These are phyloP conservation scores for Drosophila bunnanda DNA, from an alignment of 2,888 invertebrate species.

Conservation along the genomic window DNA sequence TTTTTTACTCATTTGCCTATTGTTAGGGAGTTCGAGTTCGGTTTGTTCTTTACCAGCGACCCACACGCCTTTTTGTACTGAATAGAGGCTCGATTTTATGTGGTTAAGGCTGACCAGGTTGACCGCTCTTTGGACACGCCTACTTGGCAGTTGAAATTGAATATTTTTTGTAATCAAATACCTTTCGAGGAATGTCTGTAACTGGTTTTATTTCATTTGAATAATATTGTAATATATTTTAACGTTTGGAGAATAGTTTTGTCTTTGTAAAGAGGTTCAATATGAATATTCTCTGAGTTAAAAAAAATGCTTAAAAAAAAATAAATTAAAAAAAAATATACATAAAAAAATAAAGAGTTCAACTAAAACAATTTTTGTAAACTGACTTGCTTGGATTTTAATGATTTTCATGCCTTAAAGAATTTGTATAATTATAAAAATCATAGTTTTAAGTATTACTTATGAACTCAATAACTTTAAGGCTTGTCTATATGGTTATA, in stretches of 20 bases:
- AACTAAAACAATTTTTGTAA: no score
- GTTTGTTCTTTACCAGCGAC: slow-evolving; percentile 11
- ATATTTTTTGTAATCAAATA: background rate
- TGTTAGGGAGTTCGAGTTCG: slow-evolving; percentile 24
- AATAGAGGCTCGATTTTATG: slow-evolving; percentile 14
- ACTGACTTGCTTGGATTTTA: background rate
- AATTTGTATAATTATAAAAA: background rate
- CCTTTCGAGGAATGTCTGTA: background rate
- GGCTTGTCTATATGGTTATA: no score
- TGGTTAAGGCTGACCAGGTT: slow-evolving; percentile 13
- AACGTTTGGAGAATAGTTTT: background rate
- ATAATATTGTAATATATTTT: rapidly evolving
- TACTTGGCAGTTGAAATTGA: background rate
- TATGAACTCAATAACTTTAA: no score
- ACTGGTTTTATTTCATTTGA: background rate
- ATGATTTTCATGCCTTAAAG: background rate
- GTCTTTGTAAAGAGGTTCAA: background rate
- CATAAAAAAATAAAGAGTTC: no score
- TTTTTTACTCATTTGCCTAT: slow-evolving; percentile 69
- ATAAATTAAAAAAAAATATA: background rate
- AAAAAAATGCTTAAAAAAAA: background rate
- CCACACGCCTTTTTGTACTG: slow-evolving; percentile 45
- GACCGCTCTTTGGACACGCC: slow-evolving; percentile 27
- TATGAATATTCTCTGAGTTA: background rate
- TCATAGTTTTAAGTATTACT: no score